phyloP scores from a whole-genome alignment of 2,888 invertebrate genomes.

The Pterostichus madidus region DNA sequence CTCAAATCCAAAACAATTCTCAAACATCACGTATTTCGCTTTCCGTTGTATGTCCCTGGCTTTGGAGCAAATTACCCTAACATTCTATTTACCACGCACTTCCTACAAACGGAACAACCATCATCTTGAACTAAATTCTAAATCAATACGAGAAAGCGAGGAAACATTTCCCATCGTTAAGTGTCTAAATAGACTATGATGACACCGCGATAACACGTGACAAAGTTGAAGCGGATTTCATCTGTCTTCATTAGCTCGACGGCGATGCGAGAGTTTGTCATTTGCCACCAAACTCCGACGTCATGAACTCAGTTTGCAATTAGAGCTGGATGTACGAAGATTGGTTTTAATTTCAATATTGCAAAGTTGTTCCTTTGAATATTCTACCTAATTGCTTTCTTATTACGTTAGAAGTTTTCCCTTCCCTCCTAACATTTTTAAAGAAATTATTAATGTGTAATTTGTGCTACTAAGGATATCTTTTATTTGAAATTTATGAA shows the following conservation, averaged over 20 bases:
- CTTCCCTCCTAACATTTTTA: no score
- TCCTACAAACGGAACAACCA: slow-evolving; percentile 16
- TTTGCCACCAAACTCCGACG: neutral
- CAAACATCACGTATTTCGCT: slow-evolving; percentile 24
- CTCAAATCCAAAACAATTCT: slow-evolving; percentile 24
- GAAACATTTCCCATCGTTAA: slow-evolving; percentile 25
- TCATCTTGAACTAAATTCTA: neutral
- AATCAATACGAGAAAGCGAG: slow-evolving; percentile 26
- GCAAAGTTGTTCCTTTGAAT: slow-evolving; percentile 6
- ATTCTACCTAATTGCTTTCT: no score
- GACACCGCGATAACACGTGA: slow-evolving; percentile 25
- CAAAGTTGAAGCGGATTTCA: slow-evolving; percentile 66
- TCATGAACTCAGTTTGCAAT: slow-evolving; percentile 12
- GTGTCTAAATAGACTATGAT: slow-evolving; percentile 24
- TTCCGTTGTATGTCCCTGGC: slow-evolving; percentile 21
- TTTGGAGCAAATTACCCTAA: slow-evolving; percentile 30
- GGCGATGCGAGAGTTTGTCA: slow-evolving; percentile 20
- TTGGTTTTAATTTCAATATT: slow-evolving; percentile 27
- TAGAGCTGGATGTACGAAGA: slow-evolving; percentile 7
- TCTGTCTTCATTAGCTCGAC: slow-evolving; percentile 67
- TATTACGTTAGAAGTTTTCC: no score
- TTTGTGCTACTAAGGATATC: no score
- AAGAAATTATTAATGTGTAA: no score
- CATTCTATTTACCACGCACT: slow-evolving; percentile 41
- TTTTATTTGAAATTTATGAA: no score